Evolutionary conservation across 92 coral and sea anemone genomes (phyloP).

Genomic region (Scolanthus callimorphus): DNA sequence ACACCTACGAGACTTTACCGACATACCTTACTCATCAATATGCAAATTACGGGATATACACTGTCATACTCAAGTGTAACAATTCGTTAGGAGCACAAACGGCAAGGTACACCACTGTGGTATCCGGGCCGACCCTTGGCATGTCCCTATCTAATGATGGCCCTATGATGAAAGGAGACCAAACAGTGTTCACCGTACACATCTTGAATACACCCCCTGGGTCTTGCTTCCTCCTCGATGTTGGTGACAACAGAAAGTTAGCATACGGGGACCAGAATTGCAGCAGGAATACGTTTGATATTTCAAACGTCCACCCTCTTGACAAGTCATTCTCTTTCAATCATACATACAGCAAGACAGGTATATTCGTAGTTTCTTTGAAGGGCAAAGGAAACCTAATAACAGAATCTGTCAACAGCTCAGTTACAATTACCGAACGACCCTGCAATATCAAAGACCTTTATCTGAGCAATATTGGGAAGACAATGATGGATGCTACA

Average conservation of each 20-base stretch:
- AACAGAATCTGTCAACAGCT: conserved; percentile 8
- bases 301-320: neutral
- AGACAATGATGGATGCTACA: conserved; percentile 14
- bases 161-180: conserved; percentile 20
- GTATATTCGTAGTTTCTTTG: conserved; percentile 28
- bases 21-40: conserved; percentile 11
- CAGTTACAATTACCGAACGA: conserved; percentile 23
- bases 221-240: conserved; percentile 51
- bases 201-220: conserved; percentile 29
- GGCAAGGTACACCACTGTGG: conserved; percentile 36
- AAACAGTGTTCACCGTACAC: conserved; percentile 13
- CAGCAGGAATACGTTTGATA: conserved; percentile 3
- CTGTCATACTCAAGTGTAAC: conserved; percentile 21
- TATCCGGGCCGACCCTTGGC: conserved; percentile 33
- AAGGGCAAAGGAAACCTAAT: conserved; percentile 34
- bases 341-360: conserved; percentile 40
- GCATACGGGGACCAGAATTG: conserved; percentile 39
- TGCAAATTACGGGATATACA: conserved; percentile 30
- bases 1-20: conserved; percentile 33
- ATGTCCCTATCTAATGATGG: conserved; percentile 42
- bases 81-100: conserved; percentile 21
- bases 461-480: conserved; percentile 26
- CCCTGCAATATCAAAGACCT: conserved; percentile 29
- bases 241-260: conserved; percentile 40
- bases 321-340: conserved; percentile 18